phyloP scores from a whole-genome alignment of 2,113 vertebrate genomes.

The Philantomba maxwellii region DNA sequence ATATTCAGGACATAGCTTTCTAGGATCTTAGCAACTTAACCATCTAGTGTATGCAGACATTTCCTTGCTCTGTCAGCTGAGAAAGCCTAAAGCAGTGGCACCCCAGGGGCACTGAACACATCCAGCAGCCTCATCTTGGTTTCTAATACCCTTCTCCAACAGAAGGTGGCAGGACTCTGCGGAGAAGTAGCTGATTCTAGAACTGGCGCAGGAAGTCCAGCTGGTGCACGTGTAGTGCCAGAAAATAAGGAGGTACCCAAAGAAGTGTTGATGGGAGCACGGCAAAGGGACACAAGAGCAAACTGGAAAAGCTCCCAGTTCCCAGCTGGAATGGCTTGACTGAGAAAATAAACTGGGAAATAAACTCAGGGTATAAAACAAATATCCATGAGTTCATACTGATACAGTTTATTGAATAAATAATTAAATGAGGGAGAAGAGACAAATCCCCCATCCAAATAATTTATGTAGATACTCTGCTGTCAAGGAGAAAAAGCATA shows the following conservation, averaged over 20 bases:
- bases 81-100: neutral
- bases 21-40: neutral
- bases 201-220: neutral
- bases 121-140: neutral
- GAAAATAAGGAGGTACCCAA: neutral
- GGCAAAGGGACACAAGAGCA: neutral
- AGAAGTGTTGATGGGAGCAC: too few species aligned
- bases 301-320: neutral
- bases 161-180: neutral
- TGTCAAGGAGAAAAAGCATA: neutral
- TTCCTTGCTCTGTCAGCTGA: neutral
- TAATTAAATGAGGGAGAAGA: neutral
- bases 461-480: neutral
- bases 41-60: neutral
- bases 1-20: neutral
- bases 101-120: neutral
- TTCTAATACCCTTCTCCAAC: neutral
- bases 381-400: neutral
- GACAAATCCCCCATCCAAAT: neutral
- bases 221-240: neutral
- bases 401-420: neutral
- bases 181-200: neutral
- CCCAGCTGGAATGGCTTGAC: neutral
- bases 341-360: neutral
- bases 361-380: neutral